Conservation (phyloP, 2,113 vertebrate genomes). For the Pluvianellus socialis region DNA sequence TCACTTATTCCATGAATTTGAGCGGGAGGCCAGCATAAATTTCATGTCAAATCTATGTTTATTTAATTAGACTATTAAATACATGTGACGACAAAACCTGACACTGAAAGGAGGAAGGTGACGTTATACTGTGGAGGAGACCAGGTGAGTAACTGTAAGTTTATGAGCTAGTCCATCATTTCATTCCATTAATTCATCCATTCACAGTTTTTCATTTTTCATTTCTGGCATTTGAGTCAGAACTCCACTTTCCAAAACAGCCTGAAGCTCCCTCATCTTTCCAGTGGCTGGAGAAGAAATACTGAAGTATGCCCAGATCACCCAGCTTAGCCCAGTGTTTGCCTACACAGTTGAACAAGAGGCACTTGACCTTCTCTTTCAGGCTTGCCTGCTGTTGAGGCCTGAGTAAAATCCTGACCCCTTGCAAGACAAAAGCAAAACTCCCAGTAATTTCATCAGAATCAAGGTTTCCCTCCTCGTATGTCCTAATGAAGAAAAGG, state of each 20-base stretch:
- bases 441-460: not conserved
- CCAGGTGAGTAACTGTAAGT: not conserved
- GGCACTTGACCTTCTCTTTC: not conserved
- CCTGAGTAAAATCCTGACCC: not conserved
- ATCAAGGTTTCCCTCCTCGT: not conserved
- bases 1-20: not conserved
- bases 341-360: not conserved
- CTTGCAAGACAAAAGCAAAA: not conserved
- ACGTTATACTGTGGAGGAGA: not conserved
- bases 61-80: slow-evolving; percentile 32
- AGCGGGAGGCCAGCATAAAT: not conserved
- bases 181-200: not conserved
- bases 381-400: not conserved
- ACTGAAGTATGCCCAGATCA: not conserved
- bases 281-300: not conserved
- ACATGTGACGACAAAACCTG: slow-evolving; percentile 21
- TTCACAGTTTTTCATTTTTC: not conserved
- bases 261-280: not conserved
- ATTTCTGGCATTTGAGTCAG: slow-evolving; percentile 33
- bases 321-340: not conserved
- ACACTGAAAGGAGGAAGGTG: not conserved
- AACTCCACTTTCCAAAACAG: slow-evolving; percentile 9
- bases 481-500: not conserved
- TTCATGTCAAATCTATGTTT: slow-evolving; percentile 20
- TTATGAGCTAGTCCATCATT: slow-evolving; percentile 8